Evolutionary conservation across 2,797 vertebrate genomes (phyloP).

Genomic region (Glossophaga mutica): DNA sequence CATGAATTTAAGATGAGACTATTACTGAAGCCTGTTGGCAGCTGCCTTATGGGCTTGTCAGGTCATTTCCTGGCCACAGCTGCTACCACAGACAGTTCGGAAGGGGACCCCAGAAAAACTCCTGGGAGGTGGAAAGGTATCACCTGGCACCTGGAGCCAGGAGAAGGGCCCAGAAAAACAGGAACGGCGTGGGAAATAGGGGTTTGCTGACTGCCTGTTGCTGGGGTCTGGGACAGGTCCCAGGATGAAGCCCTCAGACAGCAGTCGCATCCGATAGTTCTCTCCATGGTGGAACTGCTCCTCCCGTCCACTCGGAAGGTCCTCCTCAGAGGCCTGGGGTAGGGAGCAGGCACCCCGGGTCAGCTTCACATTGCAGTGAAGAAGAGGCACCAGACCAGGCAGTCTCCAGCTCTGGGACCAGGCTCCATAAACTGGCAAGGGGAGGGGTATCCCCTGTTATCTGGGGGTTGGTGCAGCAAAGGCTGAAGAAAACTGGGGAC

Average conservation of each 20-base stretch:
- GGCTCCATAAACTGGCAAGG: neutral
- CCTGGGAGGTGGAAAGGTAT: neutral
- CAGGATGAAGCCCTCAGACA: neutral
- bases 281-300: neutral
- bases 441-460: neutral
- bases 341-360: neutral
- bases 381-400: neutral
- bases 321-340: neutral
- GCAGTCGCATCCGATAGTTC: accelerated
- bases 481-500: neutral
- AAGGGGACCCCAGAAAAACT: neutral
- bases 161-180: neutral
- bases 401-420: neutral
- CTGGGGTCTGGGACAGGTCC: neutral
- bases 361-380: neutral
- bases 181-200: neutral
- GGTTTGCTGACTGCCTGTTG: neutral
- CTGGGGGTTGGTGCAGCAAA: neutral
- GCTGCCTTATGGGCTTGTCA: neutral
- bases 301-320: neutral
- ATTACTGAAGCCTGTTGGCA: neutral
- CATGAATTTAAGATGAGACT: neutral
- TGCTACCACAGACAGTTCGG: neutral
- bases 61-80: neutral
- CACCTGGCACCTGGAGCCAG: accelerated